A percentile compares a stretch with the other conserved stretches of the same genome.
Evolutionary conservation across 1,140 invertebrate genomes (phyloP).

Genomic region (Ladona fulva): DNA sequence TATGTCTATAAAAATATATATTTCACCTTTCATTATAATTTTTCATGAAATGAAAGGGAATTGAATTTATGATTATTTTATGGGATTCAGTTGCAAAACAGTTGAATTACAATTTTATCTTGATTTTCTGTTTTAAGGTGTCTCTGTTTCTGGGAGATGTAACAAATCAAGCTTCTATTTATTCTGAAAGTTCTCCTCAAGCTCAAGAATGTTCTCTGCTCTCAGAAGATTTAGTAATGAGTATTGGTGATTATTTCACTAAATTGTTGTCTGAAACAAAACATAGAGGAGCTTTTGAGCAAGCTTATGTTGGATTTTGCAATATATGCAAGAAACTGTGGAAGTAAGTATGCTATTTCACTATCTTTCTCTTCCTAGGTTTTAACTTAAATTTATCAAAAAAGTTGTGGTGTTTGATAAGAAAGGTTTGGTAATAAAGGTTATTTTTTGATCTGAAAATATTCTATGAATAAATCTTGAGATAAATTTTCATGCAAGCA

Average conservation of each 20-base stretch:
- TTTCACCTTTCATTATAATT: no score
- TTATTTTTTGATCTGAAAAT: no score
- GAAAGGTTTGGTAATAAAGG: no score
- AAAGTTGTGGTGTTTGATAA: no score
- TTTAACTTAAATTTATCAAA: slow-evolving; percentile 28
- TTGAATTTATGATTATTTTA: no score
- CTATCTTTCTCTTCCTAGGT: not conserved
- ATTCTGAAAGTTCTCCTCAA: slow-evolving; percentile 20
- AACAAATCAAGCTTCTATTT: slow-evolving; percentile 32
- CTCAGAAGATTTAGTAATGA: slow-evolving; percentile 37
- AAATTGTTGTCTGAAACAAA: slow-evolving; percentile 68
- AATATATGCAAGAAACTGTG: slow-evolving; percentile 60
- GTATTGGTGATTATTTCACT: slow-evolving; percentile 64
- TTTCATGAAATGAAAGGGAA: no score
- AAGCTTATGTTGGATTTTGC: slow-evolving; percentile 83
- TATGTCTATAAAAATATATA: no score
- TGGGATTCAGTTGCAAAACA: no score
- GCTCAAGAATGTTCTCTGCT: slow-evolving; percentile 22
- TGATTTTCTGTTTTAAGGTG: slow-evolving; percentile 23
- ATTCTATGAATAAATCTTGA: no score
- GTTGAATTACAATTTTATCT: not conserved
- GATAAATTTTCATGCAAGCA: no score
- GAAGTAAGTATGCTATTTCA: slow-evolving; percentile 35
- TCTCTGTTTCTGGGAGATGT: slow-evolving; percentile 52
- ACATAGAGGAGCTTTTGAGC: slow-evolving; percentile 91